Base-by-base conservation (phyloP, 1,140 invertebrate genomes). In the Drosophila ogumai region DNA sequence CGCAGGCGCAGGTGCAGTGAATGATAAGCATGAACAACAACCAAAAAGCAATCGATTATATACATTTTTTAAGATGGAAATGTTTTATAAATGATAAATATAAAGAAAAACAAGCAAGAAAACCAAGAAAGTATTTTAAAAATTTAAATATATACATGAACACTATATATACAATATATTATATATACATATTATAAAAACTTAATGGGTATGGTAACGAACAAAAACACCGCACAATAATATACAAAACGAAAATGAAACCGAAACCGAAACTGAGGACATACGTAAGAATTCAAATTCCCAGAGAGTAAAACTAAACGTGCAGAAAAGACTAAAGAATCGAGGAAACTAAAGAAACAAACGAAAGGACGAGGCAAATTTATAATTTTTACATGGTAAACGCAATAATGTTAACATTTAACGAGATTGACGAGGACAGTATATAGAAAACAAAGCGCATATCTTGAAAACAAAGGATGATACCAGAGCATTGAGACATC, bases 141-240 rank as follows among this genome's bases (percentile, higher is more conserved):
- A 88, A 88, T 84, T 90, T 84, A 88, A 88, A 90, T 76, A 88
- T 88, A 90, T 87, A 87, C 84, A 87, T 88, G 84, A 87, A 55
- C 88, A 87, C 84, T 88, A 87, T 87, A 78, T 76, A 76, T 59
- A 76, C 66, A 67, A 59, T 75, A 86, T 78, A 81, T 81, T 85
- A 81, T 81, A 81, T 81, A 86, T 87, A 87, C 58, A 84, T 84
- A 84, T 84, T 84, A 55, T n/a, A 55, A 78, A 84, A 82, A 86
- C 79, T 84, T 79, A 79, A 88, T 78, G 82, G 75, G 81, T 90
- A 79, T 85, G 85, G 81, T 90, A 88, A 85, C 85, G 85, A 88
- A 88, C 85, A 88, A 88, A 81, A 90, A 88, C 85, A 88, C 85
- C 85, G 85, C 85, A 88, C 85, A 88, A 88, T 88, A 88, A 90